Conservation (phyloP, 2,797 vertebrate species). For the Astyanax mexicanus region DNA sequence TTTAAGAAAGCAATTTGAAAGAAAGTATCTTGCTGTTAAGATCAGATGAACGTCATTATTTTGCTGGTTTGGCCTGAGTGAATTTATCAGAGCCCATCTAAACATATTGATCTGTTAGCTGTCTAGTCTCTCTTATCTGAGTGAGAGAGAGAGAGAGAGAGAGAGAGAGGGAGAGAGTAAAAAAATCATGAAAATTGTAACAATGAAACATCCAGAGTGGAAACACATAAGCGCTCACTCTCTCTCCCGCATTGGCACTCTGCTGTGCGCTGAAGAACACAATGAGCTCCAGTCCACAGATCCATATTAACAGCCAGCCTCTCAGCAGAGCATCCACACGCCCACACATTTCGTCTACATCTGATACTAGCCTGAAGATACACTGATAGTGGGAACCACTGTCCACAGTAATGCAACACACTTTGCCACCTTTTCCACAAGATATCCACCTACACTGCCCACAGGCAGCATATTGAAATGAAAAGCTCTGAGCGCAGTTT, state of each 20-base stretch:
- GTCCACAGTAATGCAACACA: background rate
- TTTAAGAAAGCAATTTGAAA: background rate
- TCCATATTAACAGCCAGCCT: conserved; percentile 42
- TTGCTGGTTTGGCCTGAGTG: conserved; percentile 1
- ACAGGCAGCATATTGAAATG: conserved; percentile 27
- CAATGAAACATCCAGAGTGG: conserved; percentile 20
- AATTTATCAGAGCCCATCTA: conserved; percentile 22
- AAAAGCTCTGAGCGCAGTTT: background rate
- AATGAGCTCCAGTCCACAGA: conserved; percentile 34
- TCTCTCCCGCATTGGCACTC: conserved; percentile 29
- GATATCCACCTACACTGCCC: conserved; percentile 38
- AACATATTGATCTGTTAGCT: conserved; percentile 34
- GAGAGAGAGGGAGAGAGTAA: background rate
- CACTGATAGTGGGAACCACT: conserved; percentile 12
- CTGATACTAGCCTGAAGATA: conserved; percentile 18
- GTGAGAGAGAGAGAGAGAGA: conserved; percentile 13
- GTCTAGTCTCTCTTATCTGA: background rate
- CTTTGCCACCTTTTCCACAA: conserved; percentile 8
- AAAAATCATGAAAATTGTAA: conserved; percentile 24
- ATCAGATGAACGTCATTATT: conserved; percentile 1
- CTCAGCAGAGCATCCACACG: conserved; percentile 31
- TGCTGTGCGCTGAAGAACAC: conserved; percentile 31
- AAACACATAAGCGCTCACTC: conserved; percentile 24
- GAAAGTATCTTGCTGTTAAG: background rate
- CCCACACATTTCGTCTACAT: conserved; percentile 6